phyloP scores from a whole-genome alignment of 2,113 vertebrate species.

The Noctilio leporinus region DNA sequence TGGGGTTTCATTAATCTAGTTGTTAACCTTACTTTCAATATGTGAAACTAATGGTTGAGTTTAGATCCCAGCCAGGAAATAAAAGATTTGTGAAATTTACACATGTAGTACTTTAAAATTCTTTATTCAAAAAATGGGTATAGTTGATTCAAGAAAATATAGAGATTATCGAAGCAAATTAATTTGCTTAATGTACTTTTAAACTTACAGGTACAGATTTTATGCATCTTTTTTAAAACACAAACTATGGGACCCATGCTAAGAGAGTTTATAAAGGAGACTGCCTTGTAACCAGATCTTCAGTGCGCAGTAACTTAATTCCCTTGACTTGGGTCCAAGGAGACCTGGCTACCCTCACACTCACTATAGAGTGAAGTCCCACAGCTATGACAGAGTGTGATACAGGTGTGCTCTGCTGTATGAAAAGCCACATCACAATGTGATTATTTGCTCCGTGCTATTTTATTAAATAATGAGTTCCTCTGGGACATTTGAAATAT shows the following conservation, averaged over 20 bases:
- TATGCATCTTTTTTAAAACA: slow-evolving; percentile 41
- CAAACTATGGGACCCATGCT: neutral
- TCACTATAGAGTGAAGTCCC: slow-evolving; percentile 14
- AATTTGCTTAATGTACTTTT: slow-evolving; percentile 32
- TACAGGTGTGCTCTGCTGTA: slow-evolving; percentile 57
- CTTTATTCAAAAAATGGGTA: slow-evolving; percentile 16
- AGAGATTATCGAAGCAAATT: slow-evolving; percentile 15
- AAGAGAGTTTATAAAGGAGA: slow-evolving; percentile 26
- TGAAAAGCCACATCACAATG: slow-evolving; percentile 62
- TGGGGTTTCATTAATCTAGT: neutral
- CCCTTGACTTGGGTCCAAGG: slow-evolving; percentile 53
- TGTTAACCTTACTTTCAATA: slow-evolving; percentile 2
- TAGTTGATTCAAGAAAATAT: neutral
- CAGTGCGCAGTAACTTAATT: slow-evolving; percentile 45
- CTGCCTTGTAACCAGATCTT: slow-evolving; percentile 53
- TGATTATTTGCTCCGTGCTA: slow-evolving; percentile 48
- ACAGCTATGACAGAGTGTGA: slow-evolving; percentile 30
- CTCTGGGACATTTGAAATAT: slow-evolving; percentile 63
- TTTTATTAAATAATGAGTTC: slow-evolving; percentile 71
- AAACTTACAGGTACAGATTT: slow-evolving; percentile 27
- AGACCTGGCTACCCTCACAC: slow-evolving; percentile 56
- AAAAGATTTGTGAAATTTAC: slow-evolving; percentile 18
- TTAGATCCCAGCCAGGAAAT: neutral
- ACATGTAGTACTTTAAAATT: neutral
- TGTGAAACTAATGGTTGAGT: neutral